A percentile compares a stretch with the other conserved stretches of the same genome.
phyloP scores from a whole-genome alignment of 2,888 invertebrate species.

The Nudaria mundana region DNA sequence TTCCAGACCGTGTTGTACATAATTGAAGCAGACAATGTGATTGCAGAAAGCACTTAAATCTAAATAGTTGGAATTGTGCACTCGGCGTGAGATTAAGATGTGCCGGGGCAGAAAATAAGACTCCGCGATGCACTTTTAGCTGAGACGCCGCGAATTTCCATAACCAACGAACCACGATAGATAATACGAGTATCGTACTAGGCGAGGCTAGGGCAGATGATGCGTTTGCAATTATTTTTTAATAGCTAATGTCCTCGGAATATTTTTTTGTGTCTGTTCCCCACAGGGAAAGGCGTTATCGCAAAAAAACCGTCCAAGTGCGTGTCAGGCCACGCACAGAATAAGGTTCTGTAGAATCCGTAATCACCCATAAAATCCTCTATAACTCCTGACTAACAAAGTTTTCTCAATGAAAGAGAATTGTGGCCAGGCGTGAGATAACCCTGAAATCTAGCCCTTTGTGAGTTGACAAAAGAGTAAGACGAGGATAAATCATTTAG shows the following conservation, averaged over 20 bases:
- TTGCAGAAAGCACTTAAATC: slow-evolving; percentile 17
- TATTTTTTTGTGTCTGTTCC: no score
- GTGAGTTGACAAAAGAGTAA: slow-evolving; percentile 1
- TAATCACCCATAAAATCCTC: no score
- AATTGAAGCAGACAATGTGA: slow-evolving; percentile 5
- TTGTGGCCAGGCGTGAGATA: slow-evolving; percentile 27
- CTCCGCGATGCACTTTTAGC: slow-evolving; percentile 38
- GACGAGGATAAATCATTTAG: neutral
- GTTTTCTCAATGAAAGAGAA: slow-evolving; percentile 50
- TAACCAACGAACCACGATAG: slow-evolving; percentile 7
- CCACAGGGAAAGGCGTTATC: neutral
- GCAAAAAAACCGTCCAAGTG: no score
- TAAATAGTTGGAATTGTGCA: slow-evolving; percentile 23
- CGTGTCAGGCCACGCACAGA: neutral
- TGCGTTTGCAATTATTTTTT: neutral
- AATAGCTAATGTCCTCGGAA: no score
- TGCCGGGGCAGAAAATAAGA: slow-evolving; percentile 37
- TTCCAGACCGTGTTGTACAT: no score
- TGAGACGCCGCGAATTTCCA: slow-evolving; percentile 24
- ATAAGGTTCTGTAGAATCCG: no score
- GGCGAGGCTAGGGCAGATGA: neutral
- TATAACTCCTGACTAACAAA: no score
- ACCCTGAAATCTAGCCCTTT: slow-evolving; percentile 32
- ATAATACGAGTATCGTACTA: slow-evolving; percentile 10
- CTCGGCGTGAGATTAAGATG: slow-evolving; percentile 38